Conservation (phyloP, 2,113 vertebrate species). For the Cygnus buccinator region DNA sequence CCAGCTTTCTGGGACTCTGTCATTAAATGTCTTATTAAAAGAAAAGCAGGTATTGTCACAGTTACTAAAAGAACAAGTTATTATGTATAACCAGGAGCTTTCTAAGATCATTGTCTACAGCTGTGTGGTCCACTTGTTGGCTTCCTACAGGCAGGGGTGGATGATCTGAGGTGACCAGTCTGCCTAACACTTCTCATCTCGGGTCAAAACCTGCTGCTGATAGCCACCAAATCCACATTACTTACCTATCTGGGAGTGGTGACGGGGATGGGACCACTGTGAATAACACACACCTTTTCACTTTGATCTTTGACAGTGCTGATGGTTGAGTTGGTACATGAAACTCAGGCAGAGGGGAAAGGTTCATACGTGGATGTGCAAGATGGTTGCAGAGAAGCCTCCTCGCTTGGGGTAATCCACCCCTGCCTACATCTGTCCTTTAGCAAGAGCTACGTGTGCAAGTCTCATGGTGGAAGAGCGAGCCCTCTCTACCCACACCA, state of each 20-base stretch:
- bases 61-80: background rate
- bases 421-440: background rate
- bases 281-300: background rate
- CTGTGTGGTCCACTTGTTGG: background rate
- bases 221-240: background rate
- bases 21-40: background rate
- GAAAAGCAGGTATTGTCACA: background rate
- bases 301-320: background rate
- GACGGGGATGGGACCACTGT: background rate
- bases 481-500: background rate
- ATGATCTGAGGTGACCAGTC: background rate
- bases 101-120: background rate
- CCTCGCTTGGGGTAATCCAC: background rate
- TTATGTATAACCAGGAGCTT: background rate
- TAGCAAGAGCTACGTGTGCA: background rate
- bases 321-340: background rate
- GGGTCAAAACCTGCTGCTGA: background rate
- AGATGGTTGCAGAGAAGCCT: background rate
- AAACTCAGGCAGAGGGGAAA: background rate
- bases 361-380: background rate
- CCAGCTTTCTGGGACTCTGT: background rate
- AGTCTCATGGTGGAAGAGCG: background rate
- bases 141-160: background rate
- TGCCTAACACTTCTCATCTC: background rate
- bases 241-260: background rate